A percentile compares a stretch with the other conserved stretches of the same genome.
Evolutionary conservation across 2,797 vertebrate species (phyloP).

Genomic region (Artibeus lituratus): DNA sequence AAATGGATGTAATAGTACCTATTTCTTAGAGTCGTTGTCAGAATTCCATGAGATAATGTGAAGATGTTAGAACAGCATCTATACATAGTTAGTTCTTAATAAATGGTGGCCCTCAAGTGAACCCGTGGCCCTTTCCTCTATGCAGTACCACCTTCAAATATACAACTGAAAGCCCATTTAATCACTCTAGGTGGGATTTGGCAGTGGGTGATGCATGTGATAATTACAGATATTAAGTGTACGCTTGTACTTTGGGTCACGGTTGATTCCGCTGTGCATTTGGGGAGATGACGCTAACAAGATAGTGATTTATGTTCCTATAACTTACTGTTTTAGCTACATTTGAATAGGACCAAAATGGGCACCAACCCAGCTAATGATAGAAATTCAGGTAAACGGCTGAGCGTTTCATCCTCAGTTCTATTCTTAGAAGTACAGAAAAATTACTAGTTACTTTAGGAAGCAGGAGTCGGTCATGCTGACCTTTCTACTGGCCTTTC

Average conservation of each 20-base stretch:
- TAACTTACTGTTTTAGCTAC: not conserved
- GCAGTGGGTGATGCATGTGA: not conserved
- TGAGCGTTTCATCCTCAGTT: not conserved
- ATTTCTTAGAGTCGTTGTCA: not conserved
- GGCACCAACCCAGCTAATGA: constrained; percentile 14
- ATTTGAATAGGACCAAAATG: constrained; percentile 34
- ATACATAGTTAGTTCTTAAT: not conserved
- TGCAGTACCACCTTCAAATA: not conserved
- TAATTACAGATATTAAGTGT: not conserved
- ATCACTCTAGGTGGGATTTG: not conserved
- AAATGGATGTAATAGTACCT: not conserved
- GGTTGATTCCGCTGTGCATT: not conserved
- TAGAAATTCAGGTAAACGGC: no score
- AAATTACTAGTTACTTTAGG: constrained; percentile 23
- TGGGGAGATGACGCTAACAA: not conserved
- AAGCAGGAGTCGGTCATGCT: not conserved
- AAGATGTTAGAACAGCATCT: not conserved
- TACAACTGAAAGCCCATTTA: not conserved
- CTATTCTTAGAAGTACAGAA: constrained; percentile 44
- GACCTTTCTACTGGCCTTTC: constrained; percentile 55
- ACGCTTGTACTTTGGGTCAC: not conserved
- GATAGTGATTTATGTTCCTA: not conserved
- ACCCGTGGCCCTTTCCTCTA: not conserved
- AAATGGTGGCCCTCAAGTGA: not conserved
- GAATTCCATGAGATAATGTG: not conserved